A percentile compares a stretch with the other conserved stretches of the same genome.
Conservation (phyloP, 2,797 vertebrate species). For the Hippoglossus hippoglossus region DNA sequence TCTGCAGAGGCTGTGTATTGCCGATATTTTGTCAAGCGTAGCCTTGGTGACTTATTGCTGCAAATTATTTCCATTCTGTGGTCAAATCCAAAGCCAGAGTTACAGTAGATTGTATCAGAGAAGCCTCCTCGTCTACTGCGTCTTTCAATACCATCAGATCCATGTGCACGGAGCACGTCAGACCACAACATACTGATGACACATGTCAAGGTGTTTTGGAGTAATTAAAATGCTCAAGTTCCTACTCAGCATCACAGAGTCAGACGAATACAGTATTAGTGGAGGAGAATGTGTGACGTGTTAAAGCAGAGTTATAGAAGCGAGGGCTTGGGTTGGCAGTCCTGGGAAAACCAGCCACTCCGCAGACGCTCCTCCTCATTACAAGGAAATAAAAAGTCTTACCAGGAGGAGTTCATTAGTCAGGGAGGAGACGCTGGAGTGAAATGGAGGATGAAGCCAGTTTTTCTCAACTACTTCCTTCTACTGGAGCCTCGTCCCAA, state of each 20-base stretch:
- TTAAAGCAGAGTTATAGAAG: constrained; percentile 9
- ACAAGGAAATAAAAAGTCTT: background rate
- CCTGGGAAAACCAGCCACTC: background rate
- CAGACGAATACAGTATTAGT: constrained; percentile 10
- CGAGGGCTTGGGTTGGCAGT: constrained; percentile 4
- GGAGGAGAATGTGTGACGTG: constrained; percentile 13
- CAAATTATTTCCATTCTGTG: constrained; percentile 80
- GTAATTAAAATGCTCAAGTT: too few species aligned
- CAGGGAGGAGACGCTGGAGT: constrained; percentile 25
- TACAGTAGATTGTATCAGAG: constrained; percentile 38
- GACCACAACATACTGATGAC: background rate
- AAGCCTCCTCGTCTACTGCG: background rate
- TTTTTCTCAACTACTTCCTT: constrained; percentile 26
- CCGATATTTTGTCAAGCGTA: constrained; percentile 71
- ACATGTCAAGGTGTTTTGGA: too few species aligned
- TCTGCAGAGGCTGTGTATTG: constrained; percentile 70
- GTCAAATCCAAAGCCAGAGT: constrained; percentile 42
- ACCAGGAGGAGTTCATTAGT: constrained; percentile 31
- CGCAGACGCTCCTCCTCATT: background rate
- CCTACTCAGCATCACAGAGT: background rate
- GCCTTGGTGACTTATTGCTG: constrained; percentile 66
- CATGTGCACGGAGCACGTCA: constrained; percentile 1
- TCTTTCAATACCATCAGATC: constrained; percentile 27
- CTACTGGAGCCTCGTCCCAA: constrained; percentile 4
- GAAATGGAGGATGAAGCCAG: constrained; percentile 32